Conservation (phyloP, 2,113 vertebrate species). For the Thryonomys swinderianus region DNA sequence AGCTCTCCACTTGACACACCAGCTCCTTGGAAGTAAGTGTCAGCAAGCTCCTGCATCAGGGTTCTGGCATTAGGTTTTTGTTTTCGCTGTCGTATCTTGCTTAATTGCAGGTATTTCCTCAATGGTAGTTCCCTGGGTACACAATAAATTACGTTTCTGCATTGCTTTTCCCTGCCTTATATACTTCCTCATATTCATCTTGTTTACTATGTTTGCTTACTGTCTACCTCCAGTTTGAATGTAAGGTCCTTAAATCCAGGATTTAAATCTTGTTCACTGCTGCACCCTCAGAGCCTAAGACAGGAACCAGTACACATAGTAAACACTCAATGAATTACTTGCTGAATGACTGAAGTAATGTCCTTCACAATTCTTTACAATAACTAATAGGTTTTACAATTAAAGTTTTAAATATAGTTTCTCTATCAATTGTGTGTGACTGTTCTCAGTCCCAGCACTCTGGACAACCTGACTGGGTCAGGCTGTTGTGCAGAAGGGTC, state of each 20-base stretch:
- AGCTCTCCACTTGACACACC: neutral
- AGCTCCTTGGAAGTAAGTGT: neutral
- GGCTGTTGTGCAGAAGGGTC: neutral
- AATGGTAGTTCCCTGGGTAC: neutral
- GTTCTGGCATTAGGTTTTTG: neutral
- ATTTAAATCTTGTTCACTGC: neutral
- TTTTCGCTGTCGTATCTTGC: neutral
- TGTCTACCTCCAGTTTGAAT: neutral
- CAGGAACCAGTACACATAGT: neutral
- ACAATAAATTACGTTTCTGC: neutral
- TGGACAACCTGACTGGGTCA: neutral
- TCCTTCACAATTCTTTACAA: constrained; percentile 8
- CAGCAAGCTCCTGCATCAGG: neutral
- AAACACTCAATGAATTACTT: neutral
- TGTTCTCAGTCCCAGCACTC: neutral
- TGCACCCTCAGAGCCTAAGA: neutral
- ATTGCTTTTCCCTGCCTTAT: neutral
- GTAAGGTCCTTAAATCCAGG: neutral
- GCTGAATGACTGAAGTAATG: neutral
- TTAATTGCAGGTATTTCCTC: neutral
- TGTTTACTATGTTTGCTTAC: neutral
- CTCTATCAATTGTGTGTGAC: neutral
- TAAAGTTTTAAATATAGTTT: neutral
- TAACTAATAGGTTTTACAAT: neutral
- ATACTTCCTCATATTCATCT: neutral